Evolutionary conservation across 2,888 invertebrate genomes (phyloP), one percentile per base, ranked within the genome.

Genomic region (Eutolmus rufibarbis): DNA sequence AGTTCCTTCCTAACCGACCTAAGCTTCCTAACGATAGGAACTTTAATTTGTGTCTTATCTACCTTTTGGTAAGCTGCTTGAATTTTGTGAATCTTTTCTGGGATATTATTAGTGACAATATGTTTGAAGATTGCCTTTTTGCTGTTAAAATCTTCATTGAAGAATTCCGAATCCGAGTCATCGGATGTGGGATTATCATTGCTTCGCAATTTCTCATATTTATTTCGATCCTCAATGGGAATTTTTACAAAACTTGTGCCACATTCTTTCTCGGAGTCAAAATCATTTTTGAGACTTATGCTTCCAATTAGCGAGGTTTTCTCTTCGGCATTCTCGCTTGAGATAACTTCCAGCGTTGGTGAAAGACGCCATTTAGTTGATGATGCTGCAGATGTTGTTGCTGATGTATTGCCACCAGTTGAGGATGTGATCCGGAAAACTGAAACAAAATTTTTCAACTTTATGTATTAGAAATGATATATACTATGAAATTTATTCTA

Each of bases 191-290:
- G 91, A 77, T 94, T 91, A 89, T 95, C 95, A 89, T 94, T 95
- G 90, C 94, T 94, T 1, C 95, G 94, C 78, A 97, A 92, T 91
- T 96, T 96, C 90, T 96, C 96, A 90, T 96, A 97, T 90, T 96
- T 96, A 28, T 96, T 95, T 43, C 96, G 94, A 91, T 96, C 95
- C 90, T 96, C 96, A 5, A 95, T 89, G 0, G 95, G 95, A 0
- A 94, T 94, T 89, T 94, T 94, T 0, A 95, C 94, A 90, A 94
- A 95, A 92, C 90, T 89, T 12, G 19, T 94, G 93, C 56, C 91
- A 91, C 46, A 91, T 34, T 88, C 89, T 4, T 74, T 87, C 8
- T 89, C 89, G 14, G 87, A 88, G 66, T 90, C 90, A 2, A 88
- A 88, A 88, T 89, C 89, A n/a, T 90, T 90, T 87, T 91, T 91